Percentiles rank a stretch among this genome's conserved stretches.
phyloP scores from a whole-genome alignment of 2,113 vertebrate genomes.

The Oceanites oceanicus region DNA sequence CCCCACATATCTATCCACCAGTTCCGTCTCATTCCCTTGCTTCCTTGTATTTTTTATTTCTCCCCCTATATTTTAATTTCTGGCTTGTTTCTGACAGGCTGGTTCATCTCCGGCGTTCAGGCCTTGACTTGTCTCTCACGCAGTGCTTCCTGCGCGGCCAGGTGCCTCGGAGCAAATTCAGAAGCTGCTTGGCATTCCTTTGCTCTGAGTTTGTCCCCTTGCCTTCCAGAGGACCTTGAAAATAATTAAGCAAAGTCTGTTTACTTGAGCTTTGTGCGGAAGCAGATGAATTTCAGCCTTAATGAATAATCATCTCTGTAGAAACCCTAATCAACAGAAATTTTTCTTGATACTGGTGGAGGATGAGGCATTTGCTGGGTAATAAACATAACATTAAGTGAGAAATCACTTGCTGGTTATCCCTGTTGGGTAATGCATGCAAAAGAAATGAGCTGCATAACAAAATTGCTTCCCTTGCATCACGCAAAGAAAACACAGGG shows the following conservation, averaged over 20 bases:
- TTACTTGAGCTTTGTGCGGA: not conserved
- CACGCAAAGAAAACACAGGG: not conserved
- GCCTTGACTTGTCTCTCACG: not conserved
- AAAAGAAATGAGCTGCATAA: constrained; percentile 5
- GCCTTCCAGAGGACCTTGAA: constrained; percentile 5
- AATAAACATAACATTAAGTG: constrained; percentile 25
- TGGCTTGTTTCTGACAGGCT: not conserved
- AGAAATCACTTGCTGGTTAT: constrained; percentile 1
- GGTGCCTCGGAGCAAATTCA: not conserved
- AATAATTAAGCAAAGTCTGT: constrained; percentile 6
- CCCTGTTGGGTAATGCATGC: not conserved
- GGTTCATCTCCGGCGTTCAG: not conserved
- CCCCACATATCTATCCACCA: fast-evolving
- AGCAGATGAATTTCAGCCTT: constrained; percentile 12
- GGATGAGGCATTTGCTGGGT: not conserved
- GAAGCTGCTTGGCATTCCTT: not conserved
- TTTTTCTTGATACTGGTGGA: not conserved
- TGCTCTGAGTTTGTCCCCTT: not conserved
- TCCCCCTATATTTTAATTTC: not conserved
- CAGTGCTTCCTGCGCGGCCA: not conserved
- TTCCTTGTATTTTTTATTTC: not conserved
- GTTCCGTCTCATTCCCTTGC: fast-evolving
- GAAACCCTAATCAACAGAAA: constrained; percentile 33
- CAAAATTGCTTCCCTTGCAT: constrained; percentile 28
- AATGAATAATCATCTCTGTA: not conserved